Base-by-base conservation (phyloP, 2,113 vertebrate genomes). In the Tachuris rubrigastra region DNA sequence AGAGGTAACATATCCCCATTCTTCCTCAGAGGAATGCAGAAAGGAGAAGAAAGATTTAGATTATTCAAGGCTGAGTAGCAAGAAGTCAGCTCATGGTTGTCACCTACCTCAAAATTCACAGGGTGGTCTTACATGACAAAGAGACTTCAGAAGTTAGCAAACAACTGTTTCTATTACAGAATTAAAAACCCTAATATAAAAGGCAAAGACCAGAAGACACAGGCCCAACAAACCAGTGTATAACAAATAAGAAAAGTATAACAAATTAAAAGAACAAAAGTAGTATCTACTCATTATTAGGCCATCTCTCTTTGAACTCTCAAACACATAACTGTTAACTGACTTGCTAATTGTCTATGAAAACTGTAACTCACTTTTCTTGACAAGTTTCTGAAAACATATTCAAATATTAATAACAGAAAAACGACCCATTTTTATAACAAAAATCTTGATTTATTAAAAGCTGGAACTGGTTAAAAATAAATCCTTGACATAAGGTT, bases 381-480 rank as follows among this genome's bases (percentile, higher is more conserved):
- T 92, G 65, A 50, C 79, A 72, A 77, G 49, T 78, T 97, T 95
- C 93, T 96, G 91, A 97, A 97, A 97, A 95, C 85, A 96, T 88
- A 96, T 96, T 94, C 92, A 89, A 93, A 94, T 95, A 97, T 97
- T 91, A 98, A 94, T 97, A 98, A 91, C 17, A 96, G 87, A 97
- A 98, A 97, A 97, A 96, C 59, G 91, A 96, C 60, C 85, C 87
- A 96, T 94, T 98, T 98, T 98, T 97, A 95, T 93, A 96, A 92
- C 83, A 97, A 98, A 96, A 98, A 97, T 93, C 90, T 92, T 97
- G 93, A 97, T 97, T 97, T 97, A 96, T 97, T 98, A 98, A 97
- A 98, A 98, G 96, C 97, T 98, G 97, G 97, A 97, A 97, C 94
- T 91, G 95, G 93, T 98, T 98, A 97, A 92, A 98, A 97, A 98